phyloP scores from a whole-genome alignment of 2,888 invertebrate species.

The Hesperia comma region DNA sequence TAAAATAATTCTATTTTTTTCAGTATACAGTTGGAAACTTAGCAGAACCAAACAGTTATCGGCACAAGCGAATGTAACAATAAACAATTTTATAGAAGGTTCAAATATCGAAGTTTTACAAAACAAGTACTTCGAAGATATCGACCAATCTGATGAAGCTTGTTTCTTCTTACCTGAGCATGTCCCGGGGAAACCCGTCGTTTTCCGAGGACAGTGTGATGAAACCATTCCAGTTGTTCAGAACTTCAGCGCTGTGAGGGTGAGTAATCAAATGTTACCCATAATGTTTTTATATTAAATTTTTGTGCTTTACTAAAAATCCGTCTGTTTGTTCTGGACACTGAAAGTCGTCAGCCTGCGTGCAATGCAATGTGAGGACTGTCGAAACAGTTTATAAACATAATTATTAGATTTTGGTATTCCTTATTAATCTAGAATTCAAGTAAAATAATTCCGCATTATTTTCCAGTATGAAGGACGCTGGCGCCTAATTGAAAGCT shows the following conservation, averaged over 20 bases:
- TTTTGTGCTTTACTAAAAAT: too few species aligned
- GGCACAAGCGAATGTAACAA: slow-evolving; percentile 46
- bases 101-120: slow-evolving; percentile 54
- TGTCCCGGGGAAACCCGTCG: slow-evolving; percentile 56
- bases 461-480: slow-evolving; percentile 57
- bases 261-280: slow-evolving; percentile 55
- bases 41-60: slow-evolving; percentile 58
- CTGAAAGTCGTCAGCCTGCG: too few species aligned
- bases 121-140: slow-evolving; percentile 58
- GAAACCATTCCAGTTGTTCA: slow-evolving; percentile 54
- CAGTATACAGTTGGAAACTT: slow-evolving; percentile 76
- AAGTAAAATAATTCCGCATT: background rate
- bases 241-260: slow-evolving; percentile 58
- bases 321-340: too few species aligned
- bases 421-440: too few species aligned
- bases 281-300: background rate
- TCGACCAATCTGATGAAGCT: slow-evolving; percentile 60
- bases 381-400: too few species aligned
- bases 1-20: slow-evolving; percentile 35
- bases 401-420: too few species aligned
- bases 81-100: slow-evolving; percentile 50
- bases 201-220: slow-evolving; percentile 66
- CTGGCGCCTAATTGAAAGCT: slow-evolving; percentile 86
- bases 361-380: too few species aligned
- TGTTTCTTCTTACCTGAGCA: slow-evolving; percentile 68